Conservation (phyloP, 2,797 vertebrate species). For the Cygnus olor region DNA sequence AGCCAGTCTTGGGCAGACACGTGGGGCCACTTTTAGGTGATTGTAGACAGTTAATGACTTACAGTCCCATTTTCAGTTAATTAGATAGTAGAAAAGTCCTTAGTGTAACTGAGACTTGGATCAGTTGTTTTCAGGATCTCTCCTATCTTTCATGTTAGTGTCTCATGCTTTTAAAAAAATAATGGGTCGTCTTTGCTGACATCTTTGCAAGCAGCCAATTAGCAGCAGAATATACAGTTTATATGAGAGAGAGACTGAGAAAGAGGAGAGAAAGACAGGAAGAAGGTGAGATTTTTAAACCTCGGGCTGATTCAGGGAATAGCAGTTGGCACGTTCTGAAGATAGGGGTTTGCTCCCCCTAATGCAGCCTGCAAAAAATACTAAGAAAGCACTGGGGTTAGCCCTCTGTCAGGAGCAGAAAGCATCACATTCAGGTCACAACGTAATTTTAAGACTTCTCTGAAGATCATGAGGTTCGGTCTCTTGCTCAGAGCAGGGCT, state of each 20-base stretch:
- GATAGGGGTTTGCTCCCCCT: neutral
- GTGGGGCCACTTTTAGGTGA: neutral
- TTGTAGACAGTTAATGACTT: fast-evolving
- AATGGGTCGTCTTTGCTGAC: neutral
- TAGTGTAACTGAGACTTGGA: neutral
- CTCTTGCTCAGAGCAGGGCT: neutral
- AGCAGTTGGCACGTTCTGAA: neutral
- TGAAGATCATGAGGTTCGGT: neutral
- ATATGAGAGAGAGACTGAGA: neutral
- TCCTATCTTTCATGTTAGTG: neutral
- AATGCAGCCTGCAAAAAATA: fast-evolving
- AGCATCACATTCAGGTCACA: neutral
- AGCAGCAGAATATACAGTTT: neutral
- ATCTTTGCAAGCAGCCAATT: neutral
- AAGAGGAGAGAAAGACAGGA: neutral
- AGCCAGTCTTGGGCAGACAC: neutral
- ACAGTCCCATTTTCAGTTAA: neutral
- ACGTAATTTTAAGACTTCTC: neutral
- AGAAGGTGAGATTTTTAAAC: neutral
- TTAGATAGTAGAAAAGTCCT: neutral
- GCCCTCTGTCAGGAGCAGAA: neutral
- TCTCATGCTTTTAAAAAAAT: neutral
- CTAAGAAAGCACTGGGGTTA: neutral
- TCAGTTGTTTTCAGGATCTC: neutral
- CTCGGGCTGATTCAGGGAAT: neutral